Conservation (phyloP, 2,113 vertebrate genomes). For the Helogale parvula region DNA sequence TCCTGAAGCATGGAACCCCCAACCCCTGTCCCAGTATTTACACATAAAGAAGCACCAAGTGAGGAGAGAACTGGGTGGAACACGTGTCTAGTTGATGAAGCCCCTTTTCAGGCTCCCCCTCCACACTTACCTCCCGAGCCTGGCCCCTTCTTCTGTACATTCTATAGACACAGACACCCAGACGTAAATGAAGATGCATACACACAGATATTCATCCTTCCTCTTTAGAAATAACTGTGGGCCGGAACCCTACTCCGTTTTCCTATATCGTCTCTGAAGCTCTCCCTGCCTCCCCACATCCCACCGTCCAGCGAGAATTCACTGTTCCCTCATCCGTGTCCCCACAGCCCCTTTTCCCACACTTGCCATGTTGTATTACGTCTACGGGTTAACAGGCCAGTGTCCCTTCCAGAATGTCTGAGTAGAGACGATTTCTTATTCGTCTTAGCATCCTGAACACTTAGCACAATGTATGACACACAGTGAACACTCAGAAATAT, state of each 20-base stretch:
- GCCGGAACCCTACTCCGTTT: background rate
- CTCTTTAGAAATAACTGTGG: background rate
- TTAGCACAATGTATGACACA: background rate
- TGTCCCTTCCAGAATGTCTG: background rate
- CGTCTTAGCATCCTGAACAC: background rate
- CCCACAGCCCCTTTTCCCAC: background rate
- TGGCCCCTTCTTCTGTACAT: background rate
- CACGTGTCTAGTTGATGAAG: background rate
- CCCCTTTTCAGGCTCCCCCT: background rate
- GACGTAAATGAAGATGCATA: background rate
- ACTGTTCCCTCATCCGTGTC: background rate
- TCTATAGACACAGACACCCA: background rate
- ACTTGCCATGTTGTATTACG: background rate
- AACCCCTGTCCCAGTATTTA: background rate
- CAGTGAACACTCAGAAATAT: background rate
- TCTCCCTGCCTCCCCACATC: background rate
- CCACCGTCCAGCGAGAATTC: background rate
- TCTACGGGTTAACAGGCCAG: background rate
- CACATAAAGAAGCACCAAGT: background rate
- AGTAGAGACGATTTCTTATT: background rate
- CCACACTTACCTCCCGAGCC: background rate
- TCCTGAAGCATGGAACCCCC: accelerated
- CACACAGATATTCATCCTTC: background rate
- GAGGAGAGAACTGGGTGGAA: background rate
- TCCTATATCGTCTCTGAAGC: background rate